phyloP scores from a whole-genome alignment of 1,140 invertebrate species.

The Brachionus plicatilis region DNA sequence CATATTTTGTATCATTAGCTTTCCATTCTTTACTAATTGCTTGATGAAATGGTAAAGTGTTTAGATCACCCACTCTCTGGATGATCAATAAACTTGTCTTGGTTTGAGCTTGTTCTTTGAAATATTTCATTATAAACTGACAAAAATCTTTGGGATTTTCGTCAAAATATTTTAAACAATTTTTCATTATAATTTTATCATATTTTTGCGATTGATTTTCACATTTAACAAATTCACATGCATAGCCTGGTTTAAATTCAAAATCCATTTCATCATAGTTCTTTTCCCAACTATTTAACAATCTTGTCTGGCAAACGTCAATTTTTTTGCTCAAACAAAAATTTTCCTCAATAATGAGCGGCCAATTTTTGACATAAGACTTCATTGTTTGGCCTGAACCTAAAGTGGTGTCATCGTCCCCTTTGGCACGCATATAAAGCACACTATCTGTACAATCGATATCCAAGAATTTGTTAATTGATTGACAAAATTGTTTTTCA shows the following conservation, averaged over 20 bases:
- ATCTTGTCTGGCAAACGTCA: not conserved
- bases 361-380: conserved; percentile 11
- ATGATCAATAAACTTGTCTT: conserved; percentile 13
- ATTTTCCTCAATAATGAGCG: not conserved
- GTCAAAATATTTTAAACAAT: conserved; percentile 30
- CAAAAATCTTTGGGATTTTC: conserved; percentile 22
- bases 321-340: conserved; percentile 13
- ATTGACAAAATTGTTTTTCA: conserved; percentile 17
- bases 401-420: not conserved
- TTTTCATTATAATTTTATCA: conserved; percentile 29
- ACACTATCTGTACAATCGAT: conserved; percentile 18
- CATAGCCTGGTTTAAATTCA: not conserved
- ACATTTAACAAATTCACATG: conserved; percentile 7
- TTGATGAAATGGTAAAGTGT: conserved; percentile 16
- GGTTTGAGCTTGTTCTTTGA: conserved; percentile 15
- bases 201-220: conserved; percentile 12
- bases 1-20: conserved; percentile 14
- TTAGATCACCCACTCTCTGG: not conserved
- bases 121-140: conserved; percentile 28
- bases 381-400: not conserved
- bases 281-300: not conserved
- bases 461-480: conserved; percentile 2
- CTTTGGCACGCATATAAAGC: not conserved
- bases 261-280: not conserved
- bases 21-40: not conserved